phyloP scores from a whole-genome alignment of 2,888 invertebrate species.

The Cephalotes varians region DNA sequence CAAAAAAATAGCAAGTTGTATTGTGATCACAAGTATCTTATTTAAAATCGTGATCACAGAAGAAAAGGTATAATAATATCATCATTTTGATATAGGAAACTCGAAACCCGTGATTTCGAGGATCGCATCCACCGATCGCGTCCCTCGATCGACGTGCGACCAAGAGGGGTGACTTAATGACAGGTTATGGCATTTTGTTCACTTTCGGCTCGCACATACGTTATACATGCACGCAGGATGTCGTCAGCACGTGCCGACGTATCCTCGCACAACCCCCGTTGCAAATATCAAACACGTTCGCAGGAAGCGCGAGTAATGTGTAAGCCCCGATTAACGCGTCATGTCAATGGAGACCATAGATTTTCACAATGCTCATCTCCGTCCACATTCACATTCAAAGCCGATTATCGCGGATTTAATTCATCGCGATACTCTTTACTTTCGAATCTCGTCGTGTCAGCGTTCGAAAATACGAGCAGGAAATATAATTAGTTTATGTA shows the following conservation, averaged over 20 bases:
- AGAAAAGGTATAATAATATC: constrained; percentile 38
- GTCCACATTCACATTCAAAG: constrained; percentile 24
- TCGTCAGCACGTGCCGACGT: constrained; percentile 75
- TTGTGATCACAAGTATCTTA: background rate
- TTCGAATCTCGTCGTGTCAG: constrained; percentile 3
- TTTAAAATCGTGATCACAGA: constrained; percentile 14
- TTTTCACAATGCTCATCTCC: constrained; percentile 1
- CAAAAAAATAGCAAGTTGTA: background rate
- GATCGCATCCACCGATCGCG: constrained; percentile 57
- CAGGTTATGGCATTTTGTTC: constrained; percentile 82
- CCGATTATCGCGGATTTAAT: constrained; percentile 37
- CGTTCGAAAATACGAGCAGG: background rate
- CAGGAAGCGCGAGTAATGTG: constrained; percentile 36
- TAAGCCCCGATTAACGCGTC: constrained; percentile 65
- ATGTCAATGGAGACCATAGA: constrained; percentile 29
- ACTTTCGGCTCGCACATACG: constrained; percentile 65
- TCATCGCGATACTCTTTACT: background rate
- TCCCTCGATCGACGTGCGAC: constrained; percentile 54
- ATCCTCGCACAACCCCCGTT: constrained; percentile 71
- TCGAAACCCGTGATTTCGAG: constrained; percentile 78
- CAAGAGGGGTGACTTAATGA: constrained; percentile 81
- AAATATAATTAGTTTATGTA: background rate
- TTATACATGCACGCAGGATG: constrained; percentile 57
- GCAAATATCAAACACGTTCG: constrained; percentile 69
- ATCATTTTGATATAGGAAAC: constrained; percentile 71